Evolutionary conservation across 1,140 invertebrate genomes (phyloP).

Genomic region (Neodiprion pinetum): DNA sequence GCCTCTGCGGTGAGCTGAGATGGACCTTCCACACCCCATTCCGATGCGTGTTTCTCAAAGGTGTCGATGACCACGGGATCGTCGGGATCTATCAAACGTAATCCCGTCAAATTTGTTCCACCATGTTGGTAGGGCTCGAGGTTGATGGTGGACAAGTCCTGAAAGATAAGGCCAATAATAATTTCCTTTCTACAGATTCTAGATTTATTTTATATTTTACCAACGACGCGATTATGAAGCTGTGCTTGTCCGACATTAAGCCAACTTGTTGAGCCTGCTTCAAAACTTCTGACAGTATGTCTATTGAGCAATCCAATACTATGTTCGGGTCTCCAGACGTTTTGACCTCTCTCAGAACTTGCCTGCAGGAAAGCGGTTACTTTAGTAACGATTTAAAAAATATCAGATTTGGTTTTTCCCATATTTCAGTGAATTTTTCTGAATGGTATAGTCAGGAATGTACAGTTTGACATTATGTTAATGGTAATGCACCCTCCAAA

Average conservation of each 20-base stretch:
- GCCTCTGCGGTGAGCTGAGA: constrained; percentile 67
- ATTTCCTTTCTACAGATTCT: background rate
- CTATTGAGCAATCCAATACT: constrained; percentile 77
- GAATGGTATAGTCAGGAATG: no score
- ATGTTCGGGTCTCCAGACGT: constrained; percentile 73
- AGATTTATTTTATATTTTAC: constrained; percentile 48
- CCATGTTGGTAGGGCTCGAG: constrained; percentile 82
- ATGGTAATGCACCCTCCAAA: no score
- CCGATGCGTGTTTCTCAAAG: constrained; percentile 42
- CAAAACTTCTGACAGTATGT: constrained; percentile 72
- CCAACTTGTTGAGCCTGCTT: constrained; percentile 83
- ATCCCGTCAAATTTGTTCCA: constrained; percentile 85
- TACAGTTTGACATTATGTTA: no score
- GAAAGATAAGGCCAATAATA: background rate
- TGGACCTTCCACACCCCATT: constrained; percentile 36
- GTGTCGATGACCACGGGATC: constrained; percentile 63
- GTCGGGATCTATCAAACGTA: constrained; percentile 74
- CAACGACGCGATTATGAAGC: constrained; percentile 79
- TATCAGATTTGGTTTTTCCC: no score
- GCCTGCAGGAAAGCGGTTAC: constrained; percentile 38
- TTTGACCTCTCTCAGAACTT: constrained; percentile 67
- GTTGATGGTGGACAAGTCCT: constrained; percentile 83
- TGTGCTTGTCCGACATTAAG: constrained; percentile 78
- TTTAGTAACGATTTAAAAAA: background rate
- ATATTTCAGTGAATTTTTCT: no score